Evolutionary conservation across 2,797 vertebrate genomes (phyloP).

Genomic region (Trachurus trachurus): DNA sequence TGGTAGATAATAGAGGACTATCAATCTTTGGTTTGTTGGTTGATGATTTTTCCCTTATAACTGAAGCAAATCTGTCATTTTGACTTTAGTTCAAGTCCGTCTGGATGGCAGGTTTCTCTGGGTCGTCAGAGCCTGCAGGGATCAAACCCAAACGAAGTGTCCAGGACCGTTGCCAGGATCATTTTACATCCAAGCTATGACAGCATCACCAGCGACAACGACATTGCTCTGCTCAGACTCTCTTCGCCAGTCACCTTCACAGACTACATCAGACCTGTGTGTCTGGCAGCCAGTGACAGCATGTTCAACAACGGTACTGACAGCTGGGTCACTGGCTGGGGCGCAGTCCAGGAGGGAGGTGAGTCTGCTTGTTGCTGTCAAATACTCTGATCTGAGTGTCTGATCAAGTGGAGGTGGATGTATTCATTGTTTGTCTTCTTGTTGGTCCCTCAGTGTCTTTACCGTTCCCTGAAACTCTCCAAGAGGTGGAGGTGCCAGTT

Average conservation of each 20-base stretch:
- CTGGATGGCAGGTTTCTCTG: slow-evolving; percentile 45
- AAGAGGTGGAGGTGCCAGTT: slow-evolving; percentile 74
- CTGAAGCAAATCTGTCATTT: neutral
- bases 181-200: slow-evolving; percentile 68
- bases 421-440: neutral
- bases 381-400: neutral
- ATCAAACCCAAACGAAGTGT: slow-evolving; percentile 53
- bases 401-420: neutral
- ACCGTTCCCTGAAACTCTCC: slow-evolving; percentile 56
- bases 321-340: slow-evolving; percentile 81
- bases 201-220: slow-evolving; percentile 41
- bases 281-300: slow-evolving; percentile 80
- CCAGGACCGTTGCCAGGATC: slow-evolving; percentile 33
- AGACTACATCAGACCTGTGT: slow-evolving; percentile 84
- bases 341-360: slow-evolving; percentile 65
- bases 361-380: slow-evolving; percentile 26
- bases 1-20: neutral
- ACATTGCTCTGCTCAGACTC: slow-evolving; percentile 80
- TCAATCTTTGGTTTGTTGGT: rapidly evolving
- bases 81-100: neutral
- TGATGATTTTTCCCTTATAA: neutral
- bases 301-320: slow-evolving; percentile 68
- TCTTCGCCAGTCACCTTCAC: slow-evolving; percentile 74
- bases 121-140: slow-evolving; percentile 60
- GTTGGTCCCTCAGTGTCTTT: slow-evolving; percentile 51